A percentile compares a stretch with the other conserved stretches of the same genome.
These are phyloP conservation scores for Bos javanicus DNA, from an alignment of 2,113 vertebrate genomes.

Conservation along the genomic window DNA sequence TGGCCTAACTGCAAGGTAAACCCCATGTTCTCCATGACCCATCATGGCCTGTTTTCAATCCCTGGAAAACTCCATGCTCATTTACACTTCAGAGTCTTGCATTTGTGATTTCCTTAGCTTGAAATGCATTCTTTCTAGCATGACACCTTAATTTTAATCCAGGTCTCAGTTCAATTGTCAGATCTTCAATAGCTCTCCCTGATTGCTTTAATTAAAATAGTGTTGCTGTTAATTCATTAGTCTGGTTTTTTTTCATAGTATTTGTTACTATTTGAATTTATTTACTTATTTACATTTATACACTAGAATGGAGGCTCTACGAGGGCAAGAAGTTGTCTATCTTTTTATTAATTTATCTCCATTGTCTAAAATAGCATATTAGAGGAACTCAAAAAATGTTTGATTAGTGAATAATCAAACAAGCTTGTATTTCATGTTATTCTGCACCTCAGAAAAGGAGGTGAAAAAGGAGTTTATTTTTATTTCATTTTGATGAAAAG, in stretches of 20 bases:
- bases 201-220: not conserved
- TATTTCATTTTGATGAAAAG: not conserved
- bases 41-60: not conserved
- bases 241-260: not conserved
- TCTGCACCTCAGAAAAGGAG: not conserved
- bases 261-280: not conserved
- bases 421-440: not conserved
- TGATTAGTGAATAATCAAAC: not conserved
- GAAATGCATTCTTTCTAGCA: not conserved
- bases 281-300: not conserved
- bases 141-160: not conserved
- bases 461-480: not conserved
- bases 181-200: not conserved
- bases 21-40: too few species aligned
- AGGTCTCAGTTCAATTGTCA: too few species aligned
- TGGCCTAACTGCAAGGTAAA: not conserved
- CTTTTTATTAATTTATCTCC: not conserved
- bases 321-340: not conserved
- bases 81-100: not conserved
- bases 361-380: not conserved
- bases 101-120: not conserved
- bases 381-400: not conserved
- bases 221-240: not conserved
- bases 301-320: not conserved
- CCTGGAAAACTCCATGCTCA: not conserved